Percentiles rank a stretch among this genome's conserved stretches.
Conservation (phyloP, 2,113 vertebrate species). For the Hippocampus mohnikei region DNA sequence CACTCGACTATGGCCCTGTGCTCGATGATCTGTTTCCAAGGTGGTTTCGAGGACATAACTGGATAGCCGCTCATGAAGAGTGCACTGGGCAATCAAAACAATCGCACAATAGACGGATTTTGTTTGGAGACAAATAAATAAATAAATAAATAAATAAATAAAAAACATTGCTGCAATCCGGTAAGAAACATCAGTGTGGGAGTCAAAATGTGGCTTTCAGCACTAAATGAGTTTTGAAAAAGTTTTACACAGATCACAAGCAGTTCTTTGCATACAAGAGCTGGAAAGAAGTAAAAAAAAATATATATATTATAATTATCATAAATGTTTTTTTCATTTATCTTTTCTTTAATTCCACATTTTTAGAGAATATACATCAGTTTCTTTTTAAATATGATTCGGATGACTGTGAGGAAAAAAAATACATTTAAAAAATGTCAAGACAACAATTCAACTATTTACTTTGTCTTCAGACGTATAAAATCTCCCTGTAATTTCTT, state of each 20-base stretch:
- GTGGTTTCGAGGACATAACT: constrained; percentile 32
- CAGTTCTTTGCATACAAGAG: background rate
- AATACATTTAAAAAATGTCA: background rate
- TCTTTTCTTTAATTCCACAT: background rate
- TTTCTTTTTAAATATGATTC: background rate
- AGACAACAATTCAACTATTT: background rate
- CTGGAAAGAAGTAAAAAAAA: background rate
- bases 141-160: no score
- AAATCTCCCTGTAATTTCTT: no score
- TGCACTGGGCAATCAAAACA: background rate
- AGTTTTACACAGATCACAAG: background rate
- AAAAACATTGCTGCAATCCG: no score
- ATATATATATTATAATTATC: background rate
- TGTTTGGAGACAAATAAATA: no score
- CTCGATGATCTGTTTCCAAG: constrained; percentile 37
- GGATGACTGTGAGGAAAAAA: background rate
- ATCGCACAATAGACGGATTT: no score
- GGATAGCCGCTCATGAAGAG: background rate
- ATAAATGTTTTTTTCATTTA: background rate
- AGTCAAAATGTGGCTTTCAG: background rate
- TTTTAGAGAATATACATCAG: background rate
- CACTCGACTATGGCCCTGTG: constrained; percentile 20
- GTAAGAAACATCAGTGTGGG: background rate
- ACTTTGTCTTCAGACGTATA: no score
- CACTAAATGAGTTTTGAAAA: background rate